These are phyloP conservation scores for Conus canariensis DNA, from an alignment of 2,888 invertebrate species.

Conservation along the genomic window DNA sequence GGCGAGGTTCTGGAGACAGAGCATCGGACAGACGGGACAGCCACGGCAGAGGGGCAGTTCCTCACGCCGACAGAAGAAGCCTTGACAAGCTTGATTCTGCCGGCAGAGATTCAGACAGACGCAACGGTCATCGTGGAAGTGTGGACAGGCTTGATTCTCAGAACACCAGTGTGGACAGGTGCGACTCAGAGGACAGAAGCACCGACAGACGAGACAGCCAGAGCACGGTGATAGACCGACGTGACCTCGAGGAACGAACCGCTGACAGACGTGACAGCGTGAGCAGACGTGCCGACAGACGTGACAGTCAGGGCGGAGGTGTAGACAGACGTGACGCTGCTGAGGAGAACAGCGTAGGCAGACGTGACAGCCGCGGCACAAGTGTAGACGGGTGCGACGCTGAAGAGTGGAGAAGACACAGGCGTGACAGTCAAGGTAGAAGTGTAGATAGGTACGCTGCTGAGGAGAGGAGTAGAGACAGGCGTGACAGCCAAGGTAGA, in stretches of 20 bases:
- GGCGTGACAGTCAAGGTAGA: neutral
- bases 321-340: neutral
- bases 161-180: neutral
- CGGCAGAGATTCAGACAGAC: neutral
- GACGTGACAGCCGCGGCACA: no score
- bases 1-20: neutral
- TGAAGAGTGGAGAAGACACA: neutral
- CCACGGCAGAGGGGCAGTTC: neutral
- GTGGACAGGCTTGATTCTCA: neutral
- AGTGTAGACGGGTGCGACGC: neutral
- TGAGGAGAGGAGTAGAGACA: no score
- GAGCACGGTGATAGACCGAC: conserved; percentile 2
- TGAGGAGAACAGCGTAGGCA: neutral
- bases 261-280: neutral
- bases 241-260: neutral
- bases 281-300: neutral
- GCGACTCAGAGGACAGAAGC: neutral
- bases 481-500: neutral
- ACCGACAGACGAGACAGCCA: neutral
- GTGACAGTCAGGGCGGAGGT: neutral
- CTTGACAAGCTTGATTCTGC: neutral
- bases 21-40: neutral
- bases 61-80: neutral
- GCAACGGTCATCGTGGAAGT: neutral
- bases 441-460: neutral